Conservation (phyloP, 2,113 vertebrate genomes). For the Columba janthina region DNA sequence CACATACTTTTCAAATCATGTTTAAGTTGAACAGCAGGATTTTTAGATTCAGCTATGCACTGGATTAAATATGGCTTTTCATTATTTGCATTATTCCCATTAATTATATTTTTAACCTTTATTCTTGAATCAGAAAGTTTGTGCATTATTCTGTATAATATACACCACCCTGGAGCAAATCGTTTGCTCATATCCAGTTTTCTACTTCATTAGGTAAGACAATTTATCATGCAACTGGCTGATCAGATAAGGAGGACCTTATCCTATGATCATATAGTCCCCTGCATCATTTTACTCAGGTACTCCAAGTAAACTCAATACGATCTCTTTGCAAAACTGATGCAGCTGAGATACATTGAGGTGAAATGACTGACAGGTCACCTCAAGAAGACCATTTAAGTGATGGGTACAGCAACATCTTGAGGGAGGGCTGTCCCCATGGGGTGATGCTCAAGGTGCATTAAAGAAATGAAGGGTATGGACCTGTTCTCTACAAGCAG, state of each 20-base stretch:
- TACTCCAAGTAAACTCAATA: not conserved
- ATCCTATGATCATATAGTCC: not conserved
- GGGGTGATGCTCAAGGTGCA: not conserved
- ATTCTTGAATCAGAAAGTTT: slow-evolving; percentile 17
- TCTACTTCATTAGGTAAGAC: not conserved
- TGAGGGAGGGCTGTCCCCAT: slow-evolving; percentile 3
- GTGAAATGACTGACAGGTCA: not conserved
- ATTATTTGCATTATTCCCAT: not conserved
- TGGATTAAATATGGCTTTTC: not conserved
- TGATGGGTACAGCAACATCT: not conserved
- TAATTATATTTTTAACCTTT: slow-evolving; percentile 41
- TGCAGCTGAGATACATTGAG: not conserved
- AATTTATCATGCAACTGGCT: not conserved
- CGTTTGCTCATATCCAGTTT: not conserved
- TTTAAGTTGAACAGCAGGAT: not conserved
- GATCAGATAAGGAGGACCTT: not conserved
- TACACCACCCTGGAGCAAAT: not conserved
- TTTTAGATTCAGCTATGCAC: slow-evolving; percentile 6
- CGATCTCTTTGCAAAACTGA: not conserved
- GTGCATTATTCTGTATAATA: not conserved
- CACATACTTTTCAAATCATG: not conserved
- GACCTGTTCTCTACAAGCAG: not conserved
- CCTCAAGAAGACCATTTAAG: not conserved
- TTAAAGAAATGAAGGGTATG: slow-evolving; percentile 26
- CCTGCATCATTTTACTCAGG: not conserved